These are phyloP conservation scores for Phodopus roborovskii DNA, from an alignment of 2,113 vertebrate species.

Conservation along the genomic window DNA sequence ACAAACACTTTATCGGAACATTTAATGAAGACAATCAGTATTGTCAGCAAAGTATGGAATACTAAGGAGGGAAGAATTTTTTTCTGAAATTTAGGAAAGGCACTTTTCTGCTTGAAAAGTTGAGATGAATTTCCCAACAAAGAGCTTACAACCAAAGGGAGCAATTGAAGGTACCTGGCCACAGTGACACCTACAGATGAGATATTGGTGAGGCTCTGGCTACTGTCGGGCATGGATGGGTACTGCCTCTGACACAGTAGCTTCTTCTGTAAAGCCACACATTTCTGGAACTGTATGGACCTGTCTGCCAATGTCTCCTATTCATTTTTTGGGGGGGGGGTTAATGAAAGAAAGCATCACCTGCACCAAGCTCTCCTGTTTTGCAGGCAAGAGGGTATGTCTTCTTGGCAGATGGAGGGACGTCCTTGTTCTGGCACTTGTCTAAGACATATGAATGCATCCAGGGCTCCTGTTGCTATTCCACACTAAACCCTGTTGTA, in stretches of 20 bases:
- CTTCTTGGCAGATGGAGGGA: neutral
- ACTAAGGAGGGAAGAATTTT: neutral
- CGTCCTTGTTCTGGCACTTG: neutral
- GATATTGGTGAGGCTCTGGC: too few relatives aligned
- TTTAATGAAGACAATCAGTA: conserved; percentile 48
- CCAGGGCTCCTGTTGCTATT: neutral
- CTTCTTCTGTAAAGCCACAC: neutral
- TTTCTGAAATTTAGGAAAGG: neutral
- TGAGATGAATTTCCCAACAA: neutral
- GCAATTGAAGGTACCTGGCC: neutral
- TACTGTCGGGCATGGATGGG: too few relatives aligned
- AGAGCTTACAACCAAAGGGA: neutral
- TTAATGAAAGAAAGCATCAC: neutral
- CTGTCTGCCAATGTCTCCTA: neutral
- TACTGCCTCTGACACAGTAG: neutral
- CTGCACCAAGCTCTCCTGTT: neutral
- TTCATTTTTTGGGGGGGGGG: neutral
- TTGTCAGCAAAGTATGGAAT: neutral
- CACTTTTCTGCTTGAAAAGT: neutral
- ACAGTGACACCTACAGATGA: neutral
- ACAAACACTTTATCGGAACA: neutral
- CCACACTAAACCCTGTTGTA: neutral
- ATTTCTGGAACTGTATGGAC: neutral
- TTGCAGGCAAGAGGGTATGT: neutral
- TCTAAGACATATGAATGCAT: neutral